Percentiles rank a stretch among this genome's conserved stretches.
Conservation (phyloP, 1,140 invertebrate species). For the Apis florea region DNA sequence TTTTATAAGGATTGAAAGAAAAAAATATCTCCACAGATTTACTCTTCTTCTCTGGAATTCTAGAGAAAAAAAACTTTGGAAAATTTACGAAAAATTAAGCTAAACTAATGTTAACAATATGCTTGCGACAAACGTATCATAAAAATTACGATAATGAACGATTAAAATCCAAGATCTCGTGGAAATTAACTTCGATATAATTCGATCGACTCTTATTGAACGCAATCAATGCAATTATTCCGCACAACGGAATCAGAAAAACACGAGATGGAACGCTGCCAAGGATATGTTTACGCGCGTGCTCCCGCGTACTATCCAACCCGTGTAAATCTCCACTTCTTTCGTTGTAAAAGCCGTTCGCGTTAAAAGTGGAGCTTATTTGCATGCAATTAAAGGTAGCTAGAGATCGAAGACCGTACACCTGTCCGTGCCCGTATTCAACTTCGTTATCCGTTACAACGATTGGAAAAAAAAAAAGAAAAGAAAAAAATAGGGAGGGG, state of each 20-base stretch:
- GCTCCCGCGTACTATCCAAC: neutral
- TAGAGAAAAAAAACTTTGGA: too few relatives aligned
- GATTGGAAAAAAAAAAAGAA: neutral
- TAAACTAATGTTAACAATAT: too few relatives aligned
- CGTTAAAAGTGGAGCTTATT: constrained; percentile 15
- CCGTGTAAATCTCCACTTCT: neutral
- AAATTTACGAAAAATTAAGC: too few relatives aligned
- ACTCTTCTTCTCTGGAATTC: too few relatives aligned
- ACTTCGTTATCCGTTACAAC: neutral
- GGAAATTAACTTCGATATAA: too few relatives aligned
- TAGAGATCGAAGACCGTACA: constrained; percentile 30
- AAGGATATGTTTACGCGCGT: constrained; percentile 24
- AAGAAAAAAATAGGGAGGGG: too few relatives aligned
- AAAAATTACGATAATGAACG: too few relatives aligned
- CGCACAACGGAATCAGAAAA: neutral
- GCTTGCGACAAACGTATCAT: too few relatives aligned
- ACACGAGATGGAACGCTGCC: neutral
- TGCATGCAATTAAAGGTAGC: constrained; percentile 34
- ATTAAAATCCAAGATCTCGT: too few relatives aligned
- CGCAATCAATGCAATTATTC: neutral
- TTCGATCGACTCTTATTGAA: too few relatives aligned
- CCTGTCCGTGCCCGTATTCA: constrained; percentile 18
- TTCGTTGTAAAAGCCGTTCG: neutral
- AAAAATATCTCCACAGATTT: too few relatives aligned
- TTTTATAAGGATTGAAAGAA: too few relatives aligned